Percentiles rank a stretch among this genome's conserved stretches.
Evolutionary conservation across 2,888 invertebrate species (phyloP).

Genomic region (Desoria tigrina): DNA sequence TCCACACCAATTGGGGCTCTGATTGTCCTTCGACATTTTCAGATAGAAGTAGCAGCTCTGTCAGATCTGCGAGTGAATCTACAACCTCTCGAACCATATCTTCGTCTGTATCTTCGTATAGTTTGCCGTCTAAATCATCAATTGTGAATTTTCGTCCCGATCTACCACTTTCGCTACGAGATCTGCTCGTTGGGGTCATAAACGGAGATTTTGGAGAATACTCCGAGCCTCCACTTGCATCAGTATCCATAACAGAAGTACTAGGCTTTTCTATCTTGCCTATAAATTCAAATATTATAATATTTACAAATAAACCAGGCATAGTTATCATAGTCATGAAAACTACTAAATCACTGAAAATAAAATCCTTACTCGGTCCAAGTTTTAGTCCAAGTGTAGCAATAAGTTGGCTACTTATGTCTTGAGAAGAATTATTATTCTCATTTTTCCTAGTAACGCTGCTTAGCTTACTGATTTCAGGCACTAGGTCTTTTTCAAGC

Average conservation of each 20-base stretch:
- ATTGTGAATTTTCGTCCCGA: conserved; percentile 11
- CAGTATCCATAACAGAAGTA: not conserved
- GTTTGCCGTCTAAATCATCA: conserved; percentile 18
- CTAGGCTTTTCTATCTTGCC: too few species aligned
- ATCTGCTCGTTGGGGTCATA: conserved; percentile 14
- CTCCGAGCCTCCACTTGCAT: not conserved
- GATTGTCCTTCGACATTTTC: conserved; percentile 14
- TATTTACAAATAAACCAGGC: too few species aligned
- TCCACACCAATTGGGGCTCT: conserved; percentile 19
- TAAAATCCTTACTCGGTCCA: too few species aligned
- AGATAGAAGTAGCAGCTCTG: conserved; percentile 6
- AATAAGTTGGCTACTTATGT: conserved; percentile 12
- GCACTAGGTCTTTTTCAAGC: conserved; percentile 7
- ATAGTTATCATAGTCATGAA: too few species aligned
- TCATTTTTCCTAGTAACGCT: not conserved
- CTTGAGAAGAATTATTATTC: not conserved
- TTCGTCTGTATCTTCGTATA: conserved; percentile 20
- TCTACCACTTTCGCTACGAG: conserved; percentile 10
- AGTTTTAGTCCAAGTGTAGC: conserved; percentile 17
- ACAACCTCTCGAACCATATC: conserved; percentile 22
- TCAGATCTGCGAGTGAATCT: conserved; percentile 7
- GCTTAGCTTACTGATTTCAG: not conserved
- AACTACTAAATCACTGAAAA: too few species aligned
- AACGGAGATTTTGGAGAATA: conserved; percentile 13
- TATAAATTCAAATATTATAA: too few species aligned